Conservation (phyloP, 2,888 invertebrate genomes). For the Xanthia icteritia region DNA sequence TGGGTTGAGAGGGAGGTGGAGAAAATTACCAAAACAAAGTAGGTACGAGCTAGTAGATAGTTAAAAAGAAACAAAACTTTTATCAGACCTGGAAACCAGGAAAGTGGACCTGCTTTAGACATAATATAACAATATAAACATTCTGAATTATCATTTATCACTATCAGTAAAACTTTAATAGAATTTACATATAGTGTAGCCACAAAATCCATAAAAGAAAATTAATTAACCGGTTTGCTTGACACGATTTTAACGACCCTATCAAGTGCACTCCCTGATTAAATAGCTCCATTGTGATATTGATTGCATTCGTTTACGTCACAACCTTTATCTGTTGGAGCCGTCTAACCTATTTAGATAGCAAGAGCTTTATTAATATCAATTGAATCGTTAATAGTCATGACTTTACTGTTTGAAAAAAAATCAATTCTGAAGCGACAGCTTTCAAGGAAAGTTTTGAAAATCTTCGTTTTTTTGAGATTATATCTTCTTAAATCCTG, state of each 20-base stretch:
- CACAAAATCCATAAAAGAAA: background rate
- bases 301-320: conserved; percentile 50
- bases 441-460: too few species aligned
- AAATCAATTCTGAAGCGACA: background rate
- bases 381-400: conserved; percentile 31
- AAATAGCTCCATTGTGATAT: conserved; percentile 36
- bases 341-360: conserved; percentile 41
- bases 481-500: background rate
- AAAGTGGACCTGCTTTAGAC: background rate
- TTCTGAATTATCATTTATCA: background rate
- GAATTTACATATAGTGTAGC: background rate
- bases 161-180: background rate
- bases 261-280: conserved; percentile 32
- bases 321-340: conserved; percentile 46
- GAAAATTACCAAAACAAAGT: background rate
- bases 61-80: background rate
- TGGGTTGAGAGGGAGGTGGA: background rate
- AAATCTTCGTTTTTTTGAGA: too few species aligned
- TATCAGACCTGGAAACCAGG: background rate
- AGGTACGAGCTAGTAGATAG: background rate
- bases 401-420: background rate
- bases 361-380: conserved; percentile 29
- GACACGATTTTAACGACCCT: conserved; percentile 14
- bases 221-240: background rate
- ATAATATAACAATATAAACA: background rate